A percentile compares a stretch with the other conserved stretches of the same genome.
Evolutionary conservation across 2,113 vertebrate genomes (phyloP).

Genomic region (Cranoglanis bouderius): DNA sequence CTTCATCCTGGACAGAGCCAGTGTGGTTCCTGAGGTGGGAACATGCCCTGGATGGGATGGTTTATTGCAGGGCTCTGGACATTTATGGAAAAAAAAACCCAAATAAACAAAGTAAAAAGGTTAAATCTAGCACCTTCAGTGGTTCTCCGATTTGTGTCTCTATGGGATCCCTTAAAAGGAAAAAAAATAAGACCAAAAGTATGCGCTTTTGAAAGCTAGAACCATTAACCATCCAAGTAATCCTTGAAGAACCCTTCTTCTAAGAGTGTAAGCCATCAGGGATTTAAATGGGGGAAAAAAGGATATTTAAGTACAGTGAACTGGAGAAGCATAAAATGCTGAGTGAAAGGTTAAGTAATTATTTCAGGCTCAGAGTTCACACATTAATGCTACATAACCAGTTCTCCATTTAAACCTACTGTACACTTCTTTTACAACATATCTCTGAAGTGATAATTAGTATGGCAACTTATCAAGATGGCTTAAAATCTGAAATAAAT

Average conservation of each 20-base stretch:
- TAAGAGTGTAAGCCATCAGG: neutral
- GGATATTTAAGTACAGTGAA: neutral
- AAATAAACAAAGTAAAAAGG: neutral
- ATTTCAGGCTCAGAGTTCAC: neutral
- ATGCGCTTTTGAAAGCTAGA: neutral
- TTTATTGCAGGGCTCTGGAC: neutral
- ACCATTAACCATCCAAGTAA: neutral
- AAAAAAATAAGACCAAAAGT: neutral
- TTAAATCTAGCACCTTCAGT: neutral
- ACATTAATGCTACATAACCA: neutral
- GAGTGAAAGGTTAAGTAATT: neutral
- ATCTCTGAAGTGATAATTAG: neutral
- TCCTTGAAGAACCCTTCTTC: neutral
- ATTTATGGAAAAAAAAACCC: neutral
- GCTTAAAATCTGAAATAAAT: neutral
- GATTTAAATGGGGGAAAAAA: neutral
- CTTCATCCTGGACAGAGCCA: neutral
- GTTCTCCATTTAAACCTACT: neutral
- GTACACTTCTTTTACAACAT: neutral
- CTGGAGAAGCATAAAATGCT: neutral
- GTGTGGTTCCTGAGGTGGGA: no score
- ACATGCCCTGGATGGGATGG: no score
- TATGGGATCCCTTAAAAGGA: neutral
- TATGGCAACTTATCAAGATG: constrained; percentile 1
- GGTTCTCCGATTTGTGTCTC: neutral